phyloP scores from a whole-genome alignment of 2,113 vertebrate genomes.

The Acrocephalus arundinaceus region DNA sequence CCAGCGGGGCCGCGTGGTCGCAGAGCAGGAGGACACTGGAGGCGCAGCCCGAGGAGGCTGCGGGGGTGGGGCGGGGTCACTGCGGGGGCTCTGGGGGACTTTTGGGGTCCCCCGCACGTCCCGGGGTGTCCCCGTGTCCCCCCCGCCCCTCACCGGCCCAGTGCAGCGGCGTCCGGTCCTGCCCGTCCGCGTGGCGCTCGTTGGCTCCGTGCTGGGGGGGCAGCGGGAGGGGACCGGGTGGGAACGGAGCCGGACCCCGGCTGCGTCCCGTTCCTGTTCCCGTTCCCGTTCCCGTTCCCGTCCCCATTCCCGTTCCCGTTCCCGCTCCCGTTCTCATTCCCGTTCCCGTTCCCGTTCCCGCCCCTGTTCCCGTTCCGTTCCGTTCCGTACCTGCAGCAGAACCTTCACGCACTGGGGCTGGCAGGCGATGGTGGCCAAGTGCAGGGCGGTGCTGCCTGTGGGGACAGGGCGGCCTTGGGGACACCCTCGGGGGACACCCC shows the following conservation, averaged over 20 bases:
- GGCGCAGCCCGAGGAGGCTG: slow-evolving; percentile 76
- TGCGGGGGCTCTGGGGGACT: neutral
- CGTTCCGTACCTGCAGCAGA: slow-evolving; percentile 69
- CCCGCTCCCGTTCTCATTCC: accelerated
- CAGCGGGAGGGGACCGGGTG: neutral
- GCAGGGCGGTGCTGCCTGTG: slow-evolving; percentile 76
- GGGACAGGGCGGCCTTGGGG: neutral
- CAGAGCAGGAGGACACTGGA: slow-evolving; percentile 77
- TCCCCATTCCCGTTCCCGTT: too few relatives aligned
- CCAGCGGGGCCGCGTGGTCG: slow-evolving; percentile 69
- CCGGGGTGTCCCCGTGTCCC: neutral
- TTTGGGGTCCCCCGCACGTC: neutral
- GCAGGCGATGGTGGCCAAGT: slow-evolving; percentile 76
- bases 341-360: neutral
- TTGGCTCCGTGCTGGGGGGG: slow-evolving; percentile 72
- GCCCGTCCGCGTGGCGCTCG: slow-evolving; percentile 67
- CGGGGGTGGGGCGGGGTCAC: neutral
- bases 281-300: too few relatives aligned
- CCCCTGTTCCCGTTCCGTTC: neutral
- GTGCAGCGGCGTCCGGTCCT: slow-evolving; percentile 74
- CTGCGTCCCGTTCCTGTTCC: too few relatives aligned
- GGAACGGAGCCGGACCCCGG: neutral
- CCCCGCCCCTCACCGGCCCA: slow-evolving; percentile 70
- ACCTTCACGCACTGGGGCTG: slow-evolving; percentile 80
- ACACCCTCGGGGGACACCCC: neutral